These are phyloP conservation scores for Hippolais icterina DNA, from an alignment of 2,113 vertebrate genomes.

Conservation along the genomic window DNA sequence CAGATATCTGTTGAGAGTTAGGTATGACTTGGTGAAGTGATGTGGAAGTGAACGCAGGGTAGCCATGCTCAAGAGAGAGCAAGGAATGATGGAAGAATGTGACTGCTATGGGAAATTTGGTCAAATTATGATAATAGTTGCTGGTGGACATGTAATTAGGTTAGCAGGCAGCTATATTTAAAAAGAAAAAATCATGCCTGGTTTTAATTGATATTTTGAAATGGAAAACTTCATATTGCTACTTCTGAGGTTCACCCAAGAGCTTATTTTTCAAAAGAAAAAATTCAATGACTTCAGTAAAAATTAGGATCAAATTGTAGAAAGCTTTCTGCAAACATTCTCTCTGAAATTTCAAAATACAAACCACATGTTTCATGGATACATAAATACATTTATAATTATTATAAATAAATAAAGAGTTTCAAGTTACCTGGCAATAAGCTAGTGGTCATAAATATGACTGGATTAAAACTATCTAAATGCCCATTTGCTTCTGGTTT, in stretches of 20 bases:
- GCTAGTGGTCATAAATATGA: conserved; percentile 7
- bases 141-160: neutral
- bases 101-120: neutral
- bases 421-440: conserved; percentile 45
- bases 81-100: neutral
- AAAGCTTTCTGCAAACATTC: conserved; percentile 20
- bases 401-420: conserved; percentile 49
- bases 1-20: neutral
- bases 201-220: conserved; percentile 58
- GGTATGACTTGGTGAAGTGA: neutral
- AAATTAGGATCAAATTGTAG: conserved; percentile 7
- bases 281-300: conserved; percentile 44
- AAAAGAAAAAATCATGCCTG: conserved; percentile 16
- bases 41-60: neutral
- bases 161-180: conserved; percentile 31
- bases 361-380: conserved; percentile 38
- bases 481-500: neutral
- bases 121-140: conserved; percentile 13
- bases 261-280: conserved; percentile 55
- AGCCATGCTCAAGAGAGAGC: neutral
- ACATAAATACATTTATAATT: conserved; percentile 41
- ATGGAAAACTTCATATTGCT: conserved; percentile 16
- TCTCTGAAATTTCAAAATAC: conserved; percentile 21
- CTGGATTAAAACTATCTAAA: neutral
- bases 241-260: conserved; percentile 40